A percentile compares a stretch with the other conserved stretches of the same genome.
phyloP scores from a whole-genome alignment of 1,140 invertebrate genomes.

The Nomia melanderi region DNA sequence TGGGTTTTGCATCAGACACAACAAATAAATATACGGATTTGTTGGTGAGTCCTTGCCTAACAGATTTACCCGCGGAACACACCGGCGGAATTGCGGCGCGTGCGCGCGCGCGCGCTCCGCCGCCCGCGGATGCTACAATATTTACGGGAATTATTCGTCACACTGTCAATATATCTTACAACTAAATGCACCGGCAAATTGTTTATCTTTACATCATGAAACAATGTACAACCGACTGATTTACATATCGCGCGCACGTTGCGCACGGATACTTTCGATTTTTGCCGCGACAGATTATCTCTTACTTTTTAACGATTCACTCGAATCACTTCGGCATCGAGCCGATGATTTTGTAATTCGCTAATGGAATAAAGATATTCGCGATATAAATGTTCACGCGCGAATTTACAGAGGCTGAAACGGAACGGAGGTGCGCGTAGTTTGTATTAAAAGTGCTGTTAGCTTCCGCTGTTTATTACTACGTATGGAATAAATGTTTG shows the following conservation, averaged over 20 bases:
- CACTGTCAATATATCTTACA: constrained; percentile 34
- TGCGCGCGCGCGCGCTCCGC: constrained; percentile 2
- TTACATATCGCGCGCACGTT: neutral
- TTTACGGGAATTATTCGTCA: constrained; percentile 13
- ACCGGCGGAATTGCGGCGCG: constrained; percentile 47
- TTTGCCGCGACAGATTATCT: neutral
- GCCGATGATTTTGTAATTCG: too few species aligned
- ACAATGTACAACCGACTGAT: constrained; percentile 1
- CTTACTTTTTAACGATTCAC: neutral
- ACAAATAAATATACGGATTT: constrained; percentile 78
- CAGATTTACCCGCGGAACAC: constrained; percentile 62
- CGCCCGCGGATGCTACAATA: neutral
- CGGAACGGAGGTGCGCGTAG: too few species aligned
- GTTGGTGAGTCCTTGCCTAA: constrained; percentile 59
- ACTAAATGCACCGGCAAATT: constrained; percentile 30
- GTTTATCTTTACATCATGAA: constrained; percentile 28
- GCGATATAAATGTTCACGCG: too few species aligned
- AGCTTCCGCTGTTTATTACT: too few species aligned
- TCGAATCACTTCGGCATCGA: too few species aligned
- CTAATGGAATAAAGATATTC: too few species aligned
- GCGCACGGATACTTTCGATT: neutral
- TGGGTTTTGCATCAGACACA: constrained; percentile 73
- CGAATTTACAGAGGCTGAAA: too few species aligned
- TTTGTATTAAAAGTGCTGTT: too few species aligned
- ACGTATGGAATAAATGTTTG: neutral